Base-by-base conservation (phyloP, 2,113 vertebrate genomes). In the Nesogale talazaci region DNA sequence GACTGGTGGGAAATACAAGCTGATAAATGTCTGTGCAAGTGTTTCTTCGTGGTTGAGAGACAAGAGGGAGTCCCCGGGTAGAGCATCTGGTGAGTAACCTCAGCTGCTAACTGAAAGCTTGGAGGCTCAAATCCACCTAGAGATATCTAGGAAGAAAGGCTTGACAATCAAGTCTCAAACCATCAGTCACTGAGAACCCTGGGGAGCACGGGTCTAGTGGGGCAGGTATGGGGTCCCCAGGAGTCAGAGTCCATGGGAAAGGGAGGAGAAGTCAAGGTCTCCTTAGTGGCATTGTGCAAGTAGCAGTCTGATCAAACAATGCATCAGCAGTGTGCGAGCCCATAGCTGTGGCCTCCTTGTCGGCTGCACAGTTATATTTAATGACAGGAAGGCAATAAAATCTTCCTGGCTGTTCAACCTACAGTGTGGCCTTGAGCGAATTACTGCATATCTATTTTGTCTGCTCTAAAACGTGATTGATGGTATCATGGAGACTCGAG, bases 311-410 rank as follows among this genome's bases (percentile, higher is more conserved):
- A 40, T 67, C 46, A 67, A 25, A 22, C 5, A 19, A 4, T 25
- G 22, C 3, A 3, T 76, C 42, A 82, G 38, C 77, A 46, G 23
- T 74, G 25, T 10, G 77, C 46, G 67, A 19, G 29, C 23, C 29
- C 20, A 7, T 42, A 56, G 29, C 46, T n/a, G 9, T 76, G 42
- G 38, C 81, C 27, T 56, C 83, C 36, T 40, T 17, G 8, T 52
- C 20, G 31, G 27, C 70, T 34, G 16, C 4, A 31, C 19, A 19
- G 46, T 82, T 91, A 78, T 40, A 42, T 79, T 80, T 83, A 82
- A 94, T 85, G 46, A 36, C 27, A 27, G 23, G 22, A 75, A 74
- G 83, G 19, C 52, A 93, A 74, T 75, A 16, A 85, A 87, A 83
- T 67, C 42, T 88, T 89, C 38, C 40, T 81, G 36, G 52, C 20